Evolutionary conservation across 1,140 invertebrate species (phyloP).

Genomic region (Carcinoscorpius rotundicauda): DNA sequence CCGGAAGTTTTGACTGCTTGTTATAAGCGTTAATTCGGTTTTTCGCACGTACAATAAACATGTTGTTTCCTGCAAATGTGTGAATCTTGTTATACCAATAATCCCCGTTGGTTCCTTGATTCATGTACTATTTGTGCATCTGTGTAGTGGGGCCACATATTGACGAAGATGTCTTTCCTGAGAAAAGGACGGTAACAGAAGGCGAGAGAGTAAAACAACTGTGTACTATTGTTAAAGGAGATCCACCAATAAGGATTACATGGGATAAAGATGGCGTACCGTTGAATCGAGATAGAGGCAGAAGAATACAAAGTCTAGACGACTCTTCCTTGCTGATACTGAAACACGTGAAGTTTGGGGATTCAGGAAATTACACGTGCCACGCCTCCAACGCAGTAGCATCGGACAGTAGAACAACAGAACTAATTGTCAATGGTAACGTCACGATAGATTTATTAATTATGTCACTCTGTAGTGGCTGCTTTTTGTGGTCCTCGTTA

Average conservation of each 20-base stretch:
- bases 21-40: no score
- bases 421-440: slow-evolving; percentile 21
- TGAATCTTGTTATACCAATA: no score
- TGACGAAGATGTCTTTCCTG: slow-evolving; percentile 19
- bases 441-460: no score
- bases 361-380: slow-evolving; percentile 20
- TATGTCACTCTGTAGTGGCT: no score
- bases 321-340: slow-evolving; percentile 19
- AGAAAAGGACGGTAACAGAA: slow-evolving; percentile 44
- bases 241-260: slow-evolving; percentile 21
- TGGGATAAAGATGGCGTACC: slow-evolving; percentile 17
- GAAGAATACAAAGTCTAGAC: slow-evolving; percentile 13
- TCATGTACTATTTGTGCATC: no score
- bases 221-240: slow-evolving; percentile 17
- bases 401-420: slow-evolving; percentile 16
- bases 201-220: slow-evolving; percentile 49
- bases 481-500: no score
- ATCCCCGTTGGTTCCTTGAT: no score
- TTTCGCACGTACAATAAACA: no score
- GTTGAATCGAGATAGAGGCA: slow-evolving; percentile 7
- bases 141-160: slow-evolving; percentile 19
- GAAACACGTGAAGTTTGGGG: slow-evolving; percentile 10
- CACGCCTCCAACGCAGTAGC: slow-evolving; percentile 18
- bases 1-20: no score
- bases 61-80: no score